These are phyloP conservation scores for Brachionus asplanchnoidis DNA, from an alignment of 1,140 invertebrate genomes.

Conservation along the genomic window DNA sequence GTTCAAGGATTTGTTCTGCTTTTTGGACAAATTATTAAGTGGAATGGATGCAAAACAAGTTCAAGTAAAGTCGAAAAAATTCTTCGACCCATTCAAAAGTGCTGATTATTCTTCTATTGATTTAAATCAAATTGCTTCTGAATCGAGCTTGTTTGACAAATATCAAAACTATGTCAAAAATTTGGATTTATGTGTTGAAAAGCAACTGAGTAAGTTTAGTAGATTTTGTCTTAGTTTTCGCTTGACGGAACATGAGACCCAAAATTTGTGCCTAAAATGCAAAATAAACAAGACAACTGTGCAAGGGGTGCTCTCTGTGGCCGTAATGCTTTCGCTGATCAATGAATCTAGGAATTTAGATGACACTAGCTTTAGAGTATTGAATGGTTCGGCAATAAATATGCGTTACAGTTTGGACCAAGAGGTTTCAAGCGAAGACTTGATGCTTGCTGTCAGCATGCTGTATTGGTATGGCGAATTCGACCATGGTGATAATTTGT, in stretches of 20 bases:
- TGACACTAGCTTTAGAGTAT: background rate
- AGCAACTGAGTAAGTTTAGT: background rate
- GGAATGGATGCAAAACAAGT: background rate
- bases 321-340: slow-evolving; percentile 3
- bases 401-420: background rate
- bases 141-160: background rate
- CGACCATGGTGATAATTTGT: background rate
- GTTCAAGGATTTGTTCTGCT: background rate
- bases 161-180: background rate
- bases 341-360: background rate
- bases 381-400: background rate
- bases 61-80: background rate
- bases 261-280: background rate
- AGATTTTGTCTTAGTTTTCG: background rate
- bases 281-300: background rate
- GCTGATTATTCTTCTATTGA: background rate
- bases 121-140: background rate
- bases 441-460: background rate
- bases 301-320: background rate
- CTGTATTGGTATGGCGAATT: slow-evolving; percentile 8
- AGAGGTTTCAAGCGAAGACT: background rate
- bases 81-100: background rate
- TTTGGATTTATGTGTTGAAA: background rate
- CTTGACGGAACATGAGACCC: background rate
- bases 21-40: background rate